These are phyloP conservation scores for Anastrepha obliqua DNA, from an alignment of 1,140 invertebrate genomes.

Conservation along the genomic window DNA sequence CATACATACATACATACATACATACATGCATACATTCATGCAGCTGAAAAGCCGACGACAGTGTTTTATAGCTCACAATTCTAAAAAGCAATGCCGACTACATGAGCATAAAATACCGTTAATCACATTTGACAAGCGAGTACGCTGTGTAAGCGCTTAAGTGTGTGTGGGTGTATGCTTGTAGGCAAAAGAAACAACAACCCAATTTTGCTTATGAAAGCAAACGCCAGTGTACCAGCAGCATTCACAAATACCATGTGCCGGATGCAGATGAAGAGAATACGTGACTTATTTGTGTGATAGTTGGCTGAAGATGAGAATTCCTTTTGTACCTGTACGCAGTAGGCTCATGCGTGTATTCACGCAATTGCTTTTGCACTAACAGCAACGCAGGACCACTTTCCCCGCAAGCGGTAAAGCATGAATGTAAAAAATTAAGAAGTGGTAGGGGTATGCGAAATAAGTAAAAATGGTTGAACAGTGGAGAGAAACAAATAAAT, in stretches of 20 bases:
- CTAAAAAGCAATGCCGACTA: background rate
- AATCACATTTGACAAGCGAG: constrained; percentile 6
- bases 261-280: background rate
- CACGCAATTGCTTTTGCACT: too few relatives aligned
- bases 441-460: background rate
- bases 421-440: background rate
- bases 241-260: background rate
- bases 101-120: background rate
- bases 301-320: background rate
- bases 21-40: background rate
- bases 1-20: background rate
- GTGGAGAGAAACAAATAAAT: background rate
- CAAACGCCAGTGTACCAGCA: background rate
- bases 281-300: background rate
- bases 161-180: background rate
- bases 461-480: background rate
- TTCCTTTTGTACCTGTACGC: too few relatives aligned
- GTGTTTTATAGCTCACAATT: background rate
- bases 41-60: background rate
- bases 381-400: too few relatives aligned
- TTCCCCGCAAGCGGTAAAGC: too few relatives aligned
- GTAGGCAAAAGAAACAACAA: background rate
- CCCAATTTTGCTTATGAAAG: background rate
- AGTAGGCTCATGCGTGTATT: too few relatives aligned
- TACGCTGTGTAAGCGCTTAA: background rate